Evolutionary conservation across 1,140 invertebrate species (phyloP).

Genomic region (Tetraneura akinire): DNA sequence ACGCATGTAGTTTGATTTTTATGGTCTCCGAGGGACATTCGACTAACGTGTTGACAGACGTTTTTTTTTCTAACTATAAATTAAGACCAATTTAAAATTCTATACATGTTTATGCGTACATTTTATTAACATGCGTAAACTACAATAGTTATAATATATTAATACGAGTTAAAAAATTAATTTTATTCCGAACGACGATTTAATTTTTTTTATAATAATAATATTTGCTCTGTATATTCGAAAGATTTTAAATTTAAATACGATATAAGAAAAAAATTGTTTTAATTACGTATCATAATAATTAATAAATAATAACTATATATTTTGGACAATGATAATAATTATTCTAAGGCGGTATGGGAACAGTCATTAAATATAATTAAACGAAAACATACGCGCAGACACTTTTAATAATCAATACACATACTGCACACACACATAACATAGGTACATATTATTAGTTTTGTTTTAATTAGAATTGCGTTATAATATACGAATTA

Average conservation of each 20-base stretch:
- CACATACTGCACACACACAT: background rate
- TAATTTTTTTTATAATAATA: background rate
- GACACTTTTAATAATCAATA: background rate
- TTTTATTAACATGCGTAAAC: too few species aligned
- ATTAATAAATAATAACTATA: background rate
- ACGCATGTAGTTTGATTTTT: background rate
- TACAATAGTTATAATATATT: too few species aligned
- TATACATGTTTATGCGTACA: background rate
- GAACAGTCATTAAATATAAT: slow-evolving; percentile 36
- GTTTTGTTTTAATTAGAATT: slow-evolving; percentile 8
- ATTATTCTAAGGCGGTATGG: background rate
- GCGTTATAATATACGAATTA: background rate
- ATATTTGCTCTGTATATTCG: background rate
- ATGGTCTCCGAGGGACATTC: background rate
- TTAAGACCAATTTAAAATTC: background rate
- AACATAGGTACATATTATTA: background rate
- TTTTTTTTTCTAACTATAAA: slow-evolving; percentile 23
- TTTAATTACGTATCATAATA: background rate
- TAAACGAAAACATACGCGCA: slow-evolving; percentile 2
- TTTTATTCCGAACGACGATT: background rate
- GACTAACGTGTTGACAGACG: slow-evolving; percentile 9
- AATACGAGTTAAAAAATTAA: too few species aligned
- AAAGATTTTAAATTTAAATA: too few species aligned
- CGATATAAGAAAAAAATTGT: too few species aligned
- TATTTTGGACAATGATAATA: slow-evolving; percentile 15